Evolutionary conservation across 2,797 vertebrate species (phyloP).

Genomic region (Morus bassanus): DNA sequence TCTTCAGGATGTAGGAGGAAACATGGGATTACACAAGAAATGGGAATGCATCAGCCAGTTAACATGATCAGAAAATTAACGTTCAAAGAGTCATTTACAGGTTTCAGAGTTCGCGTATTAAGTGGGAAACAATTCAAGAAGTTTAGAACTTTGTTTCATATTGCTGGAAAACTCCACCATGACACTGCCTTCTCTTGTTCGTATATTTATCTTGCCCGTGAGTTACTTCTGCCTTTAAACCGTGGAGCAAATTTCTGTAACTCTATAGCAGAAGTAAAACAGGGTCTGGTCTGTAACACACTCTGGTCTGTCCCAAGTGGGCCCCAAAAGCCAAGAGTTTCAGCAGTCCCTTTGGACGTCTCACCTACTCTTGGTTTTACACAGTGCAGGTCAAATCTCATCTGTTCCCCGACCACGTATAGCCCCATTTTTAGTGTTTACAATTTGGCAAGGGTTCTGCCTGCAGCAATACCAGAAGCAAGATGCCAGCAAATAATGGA

Average conservation of each 20-base stretch:
- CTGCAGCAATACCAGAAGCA: background rate
- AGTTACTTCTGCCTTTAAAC: background rate
- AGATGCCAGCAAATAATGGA: background rate
- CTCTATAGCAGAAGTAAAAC: background rate
- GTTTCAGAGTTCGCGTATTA: background rate
- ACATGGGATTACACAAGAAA: constrained; percentile 23
- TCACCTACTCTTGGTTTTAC: background rate
- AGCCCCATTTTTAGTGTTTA: background rate
- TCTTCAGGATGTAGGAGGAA: constrained; percentile 19
- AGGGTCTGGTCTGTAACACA: background rate
- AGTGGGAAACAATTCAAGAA: background rate
- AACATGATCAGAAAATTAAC: constrained; percentile 17
- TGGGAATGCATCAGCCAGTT: constrained; percentile 9
- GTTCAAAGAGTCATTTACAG: background rate
- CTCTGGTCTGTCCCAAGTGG: background rate
- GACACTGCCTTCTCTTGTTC: background rate
- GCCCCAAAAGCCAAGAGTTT: background rate
- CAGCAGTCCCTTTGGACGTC: background rate
- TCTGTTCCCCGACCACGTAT: accelerated
- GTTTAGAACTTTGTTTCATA: background rate
- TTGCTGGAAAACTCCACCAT: background rate
- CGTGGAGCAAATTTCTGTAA: background rate
- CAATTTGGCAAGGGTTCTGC: background rate
- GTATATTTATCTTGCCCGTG: background rate
- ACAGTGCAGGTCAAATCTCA: background rate